phyloP scores from a whole-genome alignment of 1,140 invertebrate genomes.

The Magallana angulata region DNA sequence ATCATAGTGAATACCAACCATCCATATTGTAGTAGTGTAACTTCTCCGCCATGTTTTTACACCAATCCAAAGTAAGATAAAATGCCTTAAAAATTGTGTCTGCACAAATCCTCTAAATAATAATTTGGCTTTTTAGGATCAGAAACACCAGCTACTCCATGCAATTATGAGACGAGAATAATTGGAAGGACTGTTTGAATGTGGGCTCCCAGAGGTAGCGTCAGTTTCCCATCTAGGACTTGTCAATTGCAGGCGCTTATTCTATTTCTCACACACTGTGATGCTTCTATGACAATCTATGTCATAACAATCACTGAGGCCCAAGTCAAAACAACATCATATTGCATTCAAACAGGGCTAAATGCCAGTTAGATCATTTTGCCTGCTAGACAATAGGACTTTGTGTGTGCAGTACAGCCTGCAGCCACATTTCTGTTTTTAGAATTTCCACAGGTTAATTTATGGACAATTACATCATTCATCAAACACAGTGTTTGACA shows the following conservation, averaged over 20 bases:
- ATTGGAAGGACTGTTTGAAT: conserved; percentile 37
- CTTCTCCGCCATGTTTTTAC: conserved; percentile 27
- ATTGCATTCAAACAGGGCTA: conserved; percentile 34
- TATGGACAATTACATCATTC: conserved; percentile 38
- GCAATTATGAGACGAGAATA: conserved; percentile 40
- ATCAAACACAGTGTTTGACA: conserved; percentile 24
- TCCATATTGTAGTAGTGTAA: conserved; percentile 41
- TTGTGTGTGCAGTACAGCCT: conserved; percentile 7
- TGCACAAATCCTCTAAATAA: conserved; percentile 20
- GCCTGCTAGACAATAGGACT: conserved; percentile 25
- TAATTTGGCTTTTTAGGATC: conserved; percentile 19
- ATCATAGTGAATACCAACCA: conserved; percentile 31
- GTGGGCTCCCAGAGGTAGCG: conserved; percentile 40
- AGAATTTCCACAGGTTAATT: conserved; percentile 38
- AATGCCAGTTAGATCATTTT: conserved; percentile 37
- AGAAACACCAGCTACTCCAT: conserved; percentile 22
- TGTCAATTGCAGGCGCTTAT: conserved; percentile 54
- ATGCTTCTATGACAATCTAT: conserved; percentile 45
- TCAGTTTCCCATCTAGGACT: conserved; percentile 43
- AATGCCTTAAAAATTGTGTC: neutral
- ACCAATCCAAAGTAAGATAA: conserved; percentile 1
- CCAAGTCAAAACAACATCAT: conserved; percentile 45
- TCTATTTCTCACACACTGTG: conserved; percentile 56
- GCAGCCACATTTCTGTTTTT: conserved; percentile 30
- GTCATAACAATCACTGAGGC: conserved; percentile 33